Evolutionary conservation across 1,140 invertebrate genomes (phyloP).

Genomic region (Drosophila arawakana): DNA sequence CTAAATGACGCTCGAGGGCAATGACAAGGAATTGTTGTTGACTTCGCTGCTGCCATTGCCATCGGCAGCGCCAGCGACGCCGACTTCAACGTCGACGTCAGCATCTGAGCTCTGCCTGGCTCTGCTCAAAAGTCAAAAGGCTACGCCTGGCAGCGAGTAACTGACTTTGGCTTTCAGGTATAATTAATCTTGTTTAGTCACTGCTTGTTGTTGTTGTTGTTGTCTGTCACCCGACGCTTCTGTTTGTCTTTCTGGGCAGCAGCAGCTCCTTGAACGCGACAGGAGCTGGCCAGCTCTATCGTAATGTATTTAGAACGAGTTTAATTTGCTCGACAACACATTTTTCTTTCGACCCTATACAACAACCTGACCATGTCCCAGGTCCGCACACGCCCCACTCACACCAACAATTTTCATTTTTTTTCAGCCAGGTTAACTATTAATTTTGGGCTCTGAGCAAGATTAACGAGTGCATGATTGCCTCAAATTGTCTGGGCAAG

Average conservation of each 20-base stretch:
- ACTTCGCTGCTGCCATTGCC: conserved; percentile 16
- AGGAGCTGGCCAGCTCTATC: conserved; percentile 26
- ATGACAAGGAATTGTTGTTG: conserved; percentile 58
- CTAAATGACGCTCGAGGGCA: conserved; percentile 75
- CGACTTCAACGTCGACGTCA: not conserved
- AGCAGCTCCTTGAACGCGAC: conserved; percentile 65
- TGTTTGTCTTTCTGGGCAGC: conserved; percentile 63
- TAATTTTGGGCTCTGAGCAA: conserved; percentile 80
- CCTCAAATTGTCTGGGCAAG: conserved; percentile 66
- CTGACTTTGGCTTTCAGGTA: conserved; percentile 82
- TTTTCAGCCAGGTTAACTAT: conserved; percentile 71
- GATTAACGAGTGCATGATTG: conserved; percentile 81
- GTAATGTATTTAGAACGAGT: conserved; percentile 81
- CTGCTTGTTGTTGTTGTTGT: conserved; percentile 44
- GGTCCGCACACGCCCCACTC: not conserved
- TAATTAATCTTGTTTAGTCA: conserved; percentile 83
- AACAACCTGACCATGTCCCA: conserved; percentile 8
- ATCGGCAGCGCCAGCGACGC: not conserved
- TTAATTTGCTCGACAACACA: conserved; percentile 77
- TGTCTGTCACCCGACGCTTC: conserved; percentile 68
- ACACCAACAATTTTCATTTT: too few species aligned
- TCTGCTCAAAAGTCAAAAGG: conserved; percentile 72
- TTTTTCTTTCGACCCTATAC: conserved; percentile 55
- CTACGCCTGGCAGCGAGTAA: conserved; percentile 65
- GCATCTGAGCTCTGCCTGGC: not conserved